A percentile compares a stretch with the other conserved stretches of the same genome.
Conservation (phyloP, 2,797 vertebrate species). For the Neostethus bicornis region DNA sequence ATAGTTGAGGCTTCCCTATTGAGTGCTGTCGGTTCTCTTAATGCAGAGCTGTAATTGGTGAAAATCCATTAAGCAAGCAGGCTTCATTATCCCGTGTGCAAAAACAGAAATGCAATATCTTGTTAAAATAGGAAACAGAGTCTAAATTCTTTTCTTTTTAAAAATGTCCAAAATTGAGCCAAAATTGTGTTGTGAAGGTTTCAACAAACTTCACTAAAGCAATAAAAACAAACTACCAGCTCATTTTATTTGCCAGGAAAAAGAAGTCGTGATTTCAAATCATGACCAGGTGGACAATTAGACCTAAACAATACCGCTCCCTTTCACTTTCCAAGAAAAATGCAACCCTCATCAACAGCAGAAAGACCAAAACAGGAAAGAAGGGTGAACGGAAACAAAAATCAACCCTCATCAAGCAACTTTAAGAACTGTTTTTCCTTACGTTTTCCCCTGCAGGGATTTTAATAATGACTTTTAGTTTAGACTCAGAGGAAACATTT, state of each 20-base stretch:
- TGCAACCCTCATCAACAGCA: neutral
- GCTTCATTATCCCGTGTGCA: constrained; percentile 5
- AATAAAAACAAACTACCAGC: constrained; percentile 9
- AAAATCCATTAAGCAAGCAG: constrained; percentile 30
- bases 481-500: neutral
- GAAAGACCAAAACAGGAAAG: constrained; percentile 9
- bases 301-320: constrained; percentile 1
- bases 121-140: constrained; percentile 4
- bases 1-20: constrained; percentile 4
- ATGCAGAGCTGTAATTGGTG: constrained; percentile 24
- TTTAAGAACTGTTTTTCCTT: neutral
- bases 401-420: constrained; percentile 1
- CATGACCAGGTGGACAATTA: constrained; percentile 47
- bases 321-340: constrained; percentile 15
- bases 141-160: neutral
- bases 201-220: neutral
- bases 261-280: constrained; percentile 48
- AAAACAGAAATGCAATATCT: neutral
- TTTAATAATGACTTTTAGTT: constrained; percentile 2
- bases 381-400: constrained; percentile 16
- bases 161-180: too few species aligned
- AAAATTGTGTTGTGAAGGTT: too few species aligned
- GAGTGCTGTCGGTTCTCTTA: constrained; percentile 27
- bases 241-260: constrained; percentile 16
- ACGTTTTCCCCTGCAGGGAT: neutral